Evolutionary conservation across 2,113 vertebrate species (phyloP).

Genomic region (Crocuta crocuta): DNA sequence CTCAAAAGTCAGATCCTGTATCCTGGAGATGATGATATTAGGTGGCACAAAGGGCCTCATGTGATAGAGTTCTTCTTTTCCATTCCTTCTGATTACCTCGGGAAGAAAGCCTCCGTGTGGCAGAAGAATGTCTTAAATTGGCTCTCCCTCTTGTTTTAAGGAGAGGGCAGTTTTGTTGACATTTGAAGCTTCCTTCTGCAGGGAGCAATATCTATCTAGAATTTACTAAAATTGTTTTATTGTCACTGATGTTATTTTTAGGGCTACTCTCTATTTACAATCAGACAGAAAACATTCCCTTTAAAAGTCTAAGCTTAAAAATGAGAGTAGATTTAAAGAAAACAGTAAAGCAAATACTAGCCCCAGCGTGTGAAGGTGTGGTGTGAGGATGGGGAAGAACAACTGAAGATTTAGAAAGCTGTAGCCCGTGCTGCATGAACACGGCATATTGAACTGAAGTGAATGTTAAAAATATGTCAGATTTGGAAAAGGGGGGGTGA

Average conservation of each 20-base stretch:
- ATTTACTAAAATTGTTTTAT: not conserved
- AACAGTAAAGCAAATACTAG: not conserved
- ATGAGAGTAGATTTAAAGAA: not conserved
- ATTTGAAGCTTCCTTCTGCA: not conserved
- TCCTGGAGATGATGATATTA: not conserved
- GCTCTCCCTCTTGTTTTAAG: not conserved
- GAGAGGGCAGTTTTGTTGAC: not conserved
- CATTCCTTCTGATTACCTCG: not conserved
- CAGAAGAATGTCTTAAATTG: not conserved
- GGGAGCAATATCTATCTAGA: not conserved
- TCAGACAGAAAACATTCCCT: not conserved
- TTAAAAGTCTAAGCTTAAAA: not conserved
- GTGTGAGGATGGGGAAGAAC: not conserved
- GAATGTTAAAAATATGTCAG: not conserved
- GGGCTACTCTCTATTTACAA: not conserved
- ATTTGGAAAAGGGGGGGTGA: not conserved
- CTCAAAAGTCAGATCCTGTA: not conserved
- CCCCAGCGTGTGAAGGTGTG: not conserved
- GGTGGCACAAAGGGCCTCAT: not conserved
- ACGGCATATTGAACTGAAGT: not conserved
- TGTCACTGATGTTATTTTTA: slow-evolving; percentile 27
- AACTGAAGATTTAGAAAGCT: not conserved
- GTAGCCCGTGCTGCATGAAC: not conserved
- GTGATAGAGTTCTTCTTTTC: not conserved
- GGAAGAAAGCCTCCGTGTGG: not conserved